A percentile compares a stretch with the other conserved stretches of the same genome.
phyloP scores from a whole-genome alignment of 1,140 invertebrate genomes.

The Drosophila jambulina region DNA sequence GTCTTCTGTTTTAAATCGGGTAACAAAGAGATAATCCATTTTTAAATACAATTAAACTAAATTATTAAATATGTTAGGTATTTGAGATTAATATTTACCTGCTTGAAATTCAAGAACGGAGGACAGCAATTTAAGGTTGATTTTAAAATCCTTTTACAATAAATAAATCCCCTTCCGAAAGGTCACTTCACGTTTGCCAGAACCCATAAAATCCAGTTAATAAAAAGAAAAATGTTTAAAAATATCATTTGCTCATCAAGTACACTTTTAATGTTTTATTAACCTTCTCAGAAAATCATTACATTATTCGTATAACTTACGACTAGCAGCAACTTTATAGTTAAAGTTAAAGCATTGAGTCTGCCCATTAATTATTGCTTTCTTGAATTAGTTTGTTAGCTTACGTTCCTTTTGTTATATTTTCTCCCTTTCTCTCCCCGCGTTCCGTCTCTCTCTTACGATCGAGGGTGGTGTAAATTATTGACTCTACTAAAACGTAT shows the following conservation, averaged over 20 bases:
- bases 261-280: conserved; percentile 64
- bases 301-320: conserved; percentile 72
- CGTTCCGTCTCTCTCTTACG: conserved; percentile 11
- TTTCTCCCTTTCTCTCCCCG: conserved; percentile 4
- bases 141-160: too few relatives aligned
- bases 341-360: conserved; percentile 68
- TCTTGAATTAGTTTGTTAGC: conserved; percentile 66
- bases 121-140: too few relatives aligned
- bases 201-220: background rate
- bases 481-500: conserved; percentile 74
- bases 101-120: too few relatives aligned
- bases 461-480: conserved; percentile 71
- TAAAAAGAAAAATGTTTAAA: background rate
- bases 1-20: background rate
- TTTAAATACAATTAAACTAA: too few relatives aligned
- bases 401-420: conserved; percentile 56
- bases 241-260: conserved; percentile 28
- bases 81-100: too few relatives aligned
- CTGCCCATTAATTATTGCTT: conserved; percentile 68
- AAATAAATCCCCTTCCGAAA: background rate
- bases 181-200: background rate
- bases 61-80: too few relatives aligned
- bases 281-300: conserved; percentile 73
- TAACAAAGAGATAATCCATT: too few relatives aligned
- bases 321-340: conserved; percentile 67